phyloP scores from a whole-genome alignment of 2,888 invertebrate genomes.

The Taenaris catops region DNA sequence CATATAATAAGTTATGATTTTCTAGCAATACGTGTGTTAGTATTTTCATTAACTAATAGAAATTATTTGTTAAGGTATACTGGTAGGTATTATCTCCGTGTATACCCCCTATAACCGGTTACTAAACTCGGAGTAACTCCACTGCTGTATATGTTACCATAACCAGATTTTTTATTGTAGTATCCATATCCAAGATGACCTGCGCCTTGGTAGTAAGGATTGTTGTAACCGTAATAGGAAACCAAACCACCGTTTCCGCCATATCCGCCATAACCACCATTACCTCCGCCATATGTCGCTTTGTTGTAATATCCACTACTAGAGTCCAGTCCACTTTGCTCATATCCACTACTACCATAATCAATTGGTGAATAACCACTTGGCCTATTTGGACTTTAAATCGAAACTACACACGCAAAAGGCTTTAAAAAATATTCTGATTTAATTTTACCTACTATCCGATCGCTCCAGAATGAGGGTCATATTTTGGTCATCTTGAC shows the following conservation, averaged over 20 bases:
- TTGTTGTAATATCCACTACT: conserved; percentile 17
- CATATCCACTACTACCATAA: conserved; percentile 20
- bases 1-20: no score
- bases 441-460: no score
- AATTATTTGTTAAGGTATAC: no score
- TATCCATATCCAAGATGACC: conserved; percentile 82
- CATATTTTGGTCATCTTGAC: no score
- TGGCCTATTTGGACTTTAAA: no score
- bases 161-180: conserved; percentile 53
- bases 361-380: conserved; percentile 3
- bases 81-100: no score
- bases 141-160: conserved; percentile 58
- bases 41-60: no score
- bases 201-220: conserved; percentile 71
- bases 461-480: no score
- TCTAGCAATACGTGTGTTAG: no score
- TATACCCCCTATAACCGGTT: conserved; percentile 73
- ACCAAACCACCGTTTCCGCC: conserved; percentile 80
- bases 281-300: conserved; percentile 25
- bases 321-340: conserved; percentile 16
- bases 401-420: no score
- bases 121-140: conserved; percentile 69
- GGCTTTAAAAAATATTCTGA: no score
- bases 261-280: conserved; percentile 62
- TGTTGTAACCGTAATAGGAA: conserved; percentile 80